phyloP scores from a whole-genome alignment of 1,140 invertebrate genomes.

The Drosophila mojavensis region DNA sequence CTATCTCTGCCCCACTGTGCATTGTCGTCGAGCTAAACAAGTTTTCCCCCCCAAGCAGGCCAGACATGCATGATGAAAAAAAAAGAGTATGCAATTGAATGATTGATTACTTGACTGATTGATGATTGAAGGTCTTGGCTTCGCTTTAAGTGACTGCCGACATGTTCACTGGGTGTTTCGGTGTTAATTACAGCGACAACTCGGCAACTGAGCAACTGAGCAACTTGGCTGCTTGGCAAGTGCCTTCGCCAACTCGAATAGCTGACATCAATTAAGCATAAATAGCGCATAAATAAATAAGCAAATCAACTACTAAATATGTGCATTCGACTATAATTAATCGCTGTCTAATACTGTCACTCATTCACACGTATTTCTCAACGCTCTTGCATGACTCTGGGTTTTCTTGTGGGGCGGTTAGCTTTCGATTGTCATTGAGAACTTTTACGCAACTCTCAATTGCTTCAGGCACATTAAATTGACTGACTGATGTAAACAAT shows the following conservation, averaged over 20 bases:
- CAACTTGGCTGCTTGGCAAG: not conserved
- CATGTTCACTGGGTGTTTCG: slow-evolving; percentile 64
- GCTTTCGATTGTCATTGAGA: too few relatives aligned
- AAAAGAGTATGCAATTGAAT: slow-evolving; percentile 54
- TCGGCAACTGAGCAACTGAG: not conserved
- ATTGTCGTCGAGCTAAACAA: slow-evolving; percentile 22
- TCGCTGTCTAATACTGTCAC: slow-evolving; percentile 14
- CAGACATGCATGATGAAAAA: slow-evolving; percentile 25
- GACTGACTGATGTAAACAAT: too few relatives aligned
- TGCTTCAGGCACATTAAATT: too few relatives aligned
- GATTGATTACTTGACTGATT: slow-evolving; percentile 72
- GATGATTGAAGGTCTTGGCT: slow-evolving; percentile 67
- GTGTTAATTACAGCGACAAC: slow-evolving; percentile 69
- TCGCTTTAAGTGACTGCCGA: slow-evolving; percentile 72
- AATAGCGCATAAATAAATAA: slow-evolving; percentile 41
- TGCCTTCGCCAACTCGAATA: not conserved
- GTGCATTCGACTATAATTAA: slow-evolving; percentile 23
- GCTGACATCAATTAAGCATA: slow-evolving; percentile 58
- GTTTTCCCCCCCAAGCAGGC: slow-evolving; percentile 35
- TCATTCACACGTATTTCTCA: slow-evolving; percentile 3
- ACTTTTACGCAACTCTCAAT: too few relatives aligned
- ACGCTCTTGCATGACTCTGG: not conserved
- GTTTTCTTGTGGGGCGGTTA: not conserved
- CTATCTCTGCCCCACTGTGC: too few relatives aligned
- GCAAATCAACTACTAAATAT: slow-evolving; percentile 41